Conservation (phyloP, 2,888 invertebrate species). For the Euspilapteryx auroguttella region DNA sequence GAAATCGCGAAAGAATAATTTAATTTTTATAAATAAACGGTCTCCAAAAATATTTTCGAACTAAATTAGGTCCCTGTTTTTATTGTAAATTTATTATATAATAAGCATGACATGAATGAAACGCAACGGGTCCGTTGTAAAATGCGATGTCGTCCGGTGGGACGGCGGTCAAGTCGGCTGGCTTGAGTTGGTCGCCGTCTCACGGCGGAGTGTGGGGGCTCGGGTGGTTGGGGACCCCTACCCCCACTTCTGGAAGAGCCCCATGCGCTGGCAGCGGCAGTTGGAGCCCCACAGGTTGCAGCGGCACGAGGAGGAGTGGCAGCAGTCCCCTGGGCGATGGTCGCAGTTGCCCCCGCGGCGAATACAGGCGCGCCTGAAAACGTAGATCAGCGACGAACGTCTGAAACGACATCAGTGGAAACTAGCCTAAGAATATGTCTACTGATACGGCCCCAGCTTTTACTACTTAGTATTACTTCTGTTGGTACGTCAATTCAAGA, state of each 20-base stretch:
- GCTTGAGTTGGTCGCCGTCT: constrained; percentile 36
- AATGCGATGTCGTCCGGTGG: constrained; percentile 31
- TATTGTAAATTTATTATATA: constrained; percentile 25
- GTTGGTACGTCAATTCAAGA: too few species aligned
- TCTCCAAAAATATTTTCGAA: not conserved
- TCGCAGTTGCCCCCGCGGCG: constrained; percentile 83
- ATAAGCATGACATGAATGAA: constrained; percentile 17
- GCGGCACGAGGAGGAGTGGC: constrained; percentile 82
- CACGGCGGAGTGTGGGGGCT: constrained; percentile 18
- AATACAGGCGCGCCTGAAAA: constrained; percentile 83
- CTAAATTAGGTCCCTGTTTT: constrained; percentile 41
- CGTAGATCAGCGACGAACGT: constrained; percentile 83
- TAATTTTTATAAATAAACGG: constrained; percentile 2
- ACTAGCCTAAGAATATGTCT: constrained; percentile 43
- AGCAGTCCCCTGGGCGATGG: constrained; percentile 82
- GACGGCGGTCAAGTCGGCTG: constrained; percentile 48
- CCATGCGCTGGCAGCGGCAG: constrained; percentile 86
- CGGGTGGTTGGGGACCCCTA: constrained; percentile 25
- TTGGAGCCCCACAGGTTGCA: constrained; percentile 90
- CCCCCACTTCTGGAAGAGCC: constrained; percentile 87
- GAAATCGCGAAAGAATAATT: not conserved
- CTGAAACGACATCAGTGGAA: constrained; percentile 66
- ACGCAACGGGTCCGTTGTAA: constrained; percentile 41
- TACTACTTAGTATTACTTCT: too few species aligned
- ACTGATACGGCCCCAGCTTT: too few species aligned